A percentile compares a stretch with the other conserved stretches of the same genome.
Evolutionary conservation across 2,797 vertebrate species (phyloP).

Genomic region (Furcifer pardalis): DNA sequence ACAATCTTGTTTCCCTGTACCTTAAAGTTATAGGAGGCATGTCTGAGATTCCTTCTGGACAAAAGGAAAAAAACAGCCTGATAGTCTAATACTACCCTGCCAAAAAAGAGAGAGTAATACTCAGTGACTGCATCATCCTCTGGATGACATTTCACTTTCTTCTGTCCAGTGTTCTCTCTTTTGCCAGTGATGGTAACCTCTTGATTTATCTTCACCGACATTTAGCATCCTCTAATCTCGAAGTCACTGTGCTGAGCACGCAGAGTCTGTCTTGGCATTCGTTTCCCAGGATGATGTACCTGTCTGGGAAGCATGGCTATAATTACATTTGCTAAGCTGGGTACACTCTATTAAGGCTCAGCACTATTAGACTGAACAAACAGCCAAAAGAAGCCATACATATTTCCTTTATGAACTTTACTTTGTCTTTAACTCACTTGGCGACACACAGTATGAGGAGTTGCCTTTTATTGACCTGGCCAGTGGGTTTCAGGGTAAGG

Average conservation of each 20-base stretch:
- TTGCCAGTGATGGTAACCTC: conserved; percentile 47
- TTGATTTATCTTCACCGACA: conserved; percentile 57
- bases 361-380: conserved; percentile 28
- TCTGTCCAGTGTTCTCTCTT: conserved; percentile 8
- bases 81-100: conserved; percentile 46
- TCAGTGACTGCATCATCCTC: conserved; percentile 42
- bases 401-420: neutral
- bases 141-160: conserved; percentile 26
- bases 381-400: neutral
- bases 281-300: conserved; percentile 35
- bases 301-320: conserved; percentile 31
- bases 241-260: conserved; percentile 41
- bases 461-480: neutral
- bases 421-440: conserved; percentile 7
- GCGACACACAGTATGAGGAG: neutral
- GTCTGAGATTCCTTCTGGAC: neutral
- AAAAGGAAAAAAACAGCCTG: conserved; percentile 13
- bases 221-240: conserved; percentile 28
- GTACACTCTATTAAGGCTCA: conserved; percentile 2
- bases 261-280: conserved; percentile 38
- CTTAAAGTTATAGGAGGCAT: neutral
- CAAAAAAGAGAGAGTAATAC: conserved; percentile 28
- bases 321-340: conserved; percentile 28
- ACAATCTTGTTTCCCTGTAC: neutral
- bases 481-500: neutral